Evolutionary conservation across 2,113 vertebrate genomes (phyloP), one percentile per base, ranked within the genome.

Genomic region (Chrysemys picta): DNA sequence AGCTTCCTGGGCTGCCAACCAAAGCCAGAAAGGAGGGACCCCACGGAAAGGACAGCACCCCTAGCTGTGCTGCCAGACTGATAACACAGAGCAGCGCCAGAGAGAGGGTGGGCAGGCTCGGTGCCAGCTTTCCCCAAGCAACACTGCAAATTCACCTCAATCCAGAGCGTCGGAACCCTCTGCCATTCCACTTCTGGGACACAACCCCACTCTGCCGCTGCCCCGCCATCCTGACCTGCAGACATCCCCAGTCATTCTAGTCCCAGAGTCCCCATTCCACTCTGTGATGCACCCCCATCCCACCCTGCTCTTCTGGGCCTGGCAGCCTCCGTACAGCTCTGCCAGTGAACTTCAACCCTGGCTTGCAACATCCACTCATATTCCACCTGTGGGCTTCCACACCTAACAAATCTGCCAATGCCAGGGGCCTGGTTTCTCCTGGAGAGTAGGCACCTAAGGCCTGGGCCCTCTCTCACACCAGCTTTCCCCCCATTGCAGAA

Each of bases 141-240:
- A 22, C 80, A 24, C n/a, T 56, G 53, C 24, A 80, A 87, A 84
- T 49, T 94, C 94, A 95, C 93, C 94, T 96, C 97, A 65, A 0
- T 4, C 80, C 82, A 91, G 94, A 87, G 87, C 87, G 94, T 90
- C 82, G 82, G 88, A 92, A 50, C 89, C 59, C 42, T 27, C 22
- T 42, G 42, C 38, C 38, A 11, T 38, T 76, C 22, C 11, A 10
- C 6, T 52, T 12, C 72, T 88, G 83, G 85, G 89, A 88, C 85
- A 53, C 1, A 31, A 62, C 62, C 62, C n/a, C 10, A 6, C 38
- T 75, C 85, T 82, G 83, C 85, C 85, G 89, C 78, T 17, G 47
- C 56, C 75, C 38, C 4, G 2, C 24, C 24, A 6, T 8, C 75
- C 85, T 92, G 49, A 17, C 91, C 80, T 80, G 56, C 6, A 1